Evolutionary conservation across 2,797 vertebrate genomes (phyloP), one percentile per base, ranked within the genome.

Genomic region (Tauraco hartlaubi): DNA sequence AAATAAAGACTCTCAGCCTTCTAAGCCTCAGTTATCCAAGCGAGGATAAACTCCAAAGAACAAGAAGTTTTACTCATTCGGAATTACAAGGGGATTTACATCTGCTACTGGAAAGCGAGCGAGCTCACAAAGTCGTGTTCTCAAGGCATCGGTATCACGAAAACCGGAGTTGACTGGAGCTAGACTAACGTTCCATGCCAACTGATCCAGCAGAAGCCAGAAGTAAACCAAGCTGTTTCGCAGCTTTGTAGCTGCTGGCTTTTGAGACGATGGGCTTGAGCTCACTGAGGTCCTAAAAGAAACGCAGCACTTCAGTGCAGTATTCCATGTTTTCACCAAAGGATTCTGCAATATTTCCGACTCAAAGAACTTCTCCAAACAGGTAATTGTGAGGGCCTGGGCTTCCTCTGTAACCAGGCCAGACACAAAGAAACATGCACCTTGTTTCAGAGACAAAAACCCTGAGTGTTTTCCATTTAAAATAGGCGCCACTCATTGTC

Each of bases 401-500:
- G 21, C 29, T 85, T 28, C 67, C 39, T 61, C 43, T 46, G 15
- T 6, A 55, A 51, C 10, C 2, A 33, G 48, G 46, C 6, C 71
- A 63, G 35, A 35, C 15, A 29, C 1, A 44, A 4, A 48, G 35
- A 44, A 7, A 9, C n/a, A 39, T 0, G 3, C 9, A 5, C 11
- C 20, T 63, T 16, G 63, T 29, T 66, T 43, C 8, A 7, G 62
- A 58, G 51, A 68, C 16, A 72, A 78, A 62, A 58, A 71, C 23
- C 12, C 18, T 6, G 41, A 29, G n/a, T 31, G 26, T n/a, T 59
- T 39, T 67, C 49, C 25, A 8, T 37, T 48, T 67, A n/a, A 58
- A 72, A 73, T 9, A 62, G 0, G 1, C 3, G 1, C 59, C 23
- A 56, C 43, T 3, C 3, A 82, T 59, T 78, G 78, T 33, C 61